Conservation (phyloP, 1,140 invertebrate genomes). For the Goniozus legneri region DNA sequence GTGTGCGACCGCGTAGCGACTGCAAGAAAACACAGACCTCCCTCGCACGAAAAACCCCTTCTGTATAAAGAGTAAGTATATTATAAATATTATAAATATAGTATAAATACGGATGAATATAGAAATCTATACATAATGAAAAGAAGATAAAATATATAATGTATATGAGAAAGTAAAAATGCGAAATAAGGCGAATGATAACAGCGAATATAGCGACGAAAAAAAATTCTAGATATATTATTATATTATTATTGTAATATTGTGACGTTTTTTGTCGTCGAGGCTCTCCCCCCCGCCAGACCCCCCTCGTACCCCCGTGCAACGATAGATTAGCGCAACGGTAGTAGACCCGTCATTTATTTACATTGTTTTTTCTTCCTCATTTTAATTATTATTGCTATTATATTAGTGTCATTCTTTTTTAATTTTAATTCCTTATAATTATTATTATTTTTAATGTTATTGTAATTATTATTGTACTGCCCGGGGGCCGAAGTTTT, state of each 20-base stretch:
- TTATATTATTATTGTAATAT: conserved; percentile 17
- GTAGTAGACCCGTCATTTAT: conserved; percentile 27
- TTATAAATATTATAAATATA: conserved; percentile 10
- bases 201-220: conserved; percentile 27
- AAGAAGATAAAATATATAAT: conserved; percentile 15
- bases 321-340: conserved; percentile 17
- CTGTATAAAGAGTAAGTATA: conserved; percentile 53
- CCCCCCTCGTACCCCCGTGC: conserved; percentile 15
- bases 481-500: too few relatives aligned
- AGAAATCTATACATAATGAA: conserved; percentile 17
- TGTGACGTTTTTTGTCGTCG: conserved; percentile 11
- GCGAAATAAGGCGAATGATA: conserved; percentile 28
- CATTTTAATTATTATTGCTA: conserved; percentile 34
- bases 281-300: background rate
- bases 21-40: conserved; percentile 28
- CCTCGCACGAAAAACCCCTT: conserved; percentile 42
- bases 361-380: conserved; percentile 30
- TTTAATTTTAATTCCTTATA: conserved; percentile 29
- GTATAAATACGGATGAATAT: conserved; percentile 9
- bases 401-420: conserved; percentile 33
- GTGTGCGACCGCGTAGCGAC: conserved; percentile 29
- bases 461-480: conserved; percentile 27
- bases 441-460: conserved; percentile 29
- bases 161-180: conserved; percentile 25
- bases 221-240: conserved; percentile 21